These are phyloP conservation scores for Drosophila merina DNA, from an alignment of 2,888 invertebrate genomes.

Conservation along the genomic window DNA sequence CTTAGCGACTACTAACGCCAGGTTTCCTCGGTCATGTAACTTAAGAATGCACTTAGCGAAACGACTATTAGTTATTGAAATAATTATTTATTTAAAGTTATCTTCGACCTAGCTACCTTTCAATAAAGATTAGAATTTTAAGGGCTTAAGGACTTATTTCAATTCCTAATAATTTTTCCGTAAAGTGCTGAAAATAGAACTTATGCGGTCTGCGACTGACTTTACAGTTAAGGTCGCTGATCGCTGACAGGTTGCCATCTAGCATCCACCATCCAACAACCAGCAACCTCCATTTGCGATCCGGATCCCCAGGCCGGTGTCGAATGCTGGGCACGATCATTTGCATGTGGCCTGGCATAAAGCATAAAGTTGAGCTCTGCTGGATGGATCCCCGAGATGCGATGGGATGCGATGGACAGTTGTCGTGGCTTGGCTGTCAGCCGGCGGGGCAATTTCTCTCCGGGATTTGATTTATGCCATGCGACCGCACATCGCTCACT, in stretches of 20 bases:
- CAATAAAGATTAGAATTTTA: not conserved
- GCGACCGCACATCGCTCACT: constrained; percentile 73
- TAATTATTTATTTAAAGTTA: not conserved
- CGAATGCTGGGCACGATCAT: constrained; percentile 72
- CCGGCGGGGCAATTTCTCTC: constrained; percentile 42
- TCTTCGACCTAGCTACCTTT: too few relatives aligned
- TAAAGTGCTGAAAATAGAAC: constrained; percentile 36
- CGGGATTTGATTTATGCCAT: constrained; percentile 69
- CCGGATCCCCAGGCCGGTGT: constrained; percentile 52
- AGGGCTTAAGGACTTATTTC: too few relatives aligned
- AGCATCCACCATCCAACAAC: constrained; percentile 5
- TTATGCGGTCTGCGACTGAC: constrained; percentile 60
- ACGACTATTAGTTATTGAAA: not conserved
- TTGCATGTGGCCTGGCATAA: constrained; percentile 68
- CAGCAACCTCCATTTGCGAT: constrained; percentile 5
- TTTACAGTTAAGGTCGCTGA: constrained; percentile 81
- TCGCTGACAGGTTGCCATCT: constrained; percentile 75
- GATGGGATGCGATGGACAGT: constrained; percentile 63
- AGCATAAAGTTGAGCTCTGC: constrained; percentile 49
- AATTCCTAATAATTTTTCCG: not conserved
- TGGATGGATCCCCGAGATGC: constrained; percentile 35
- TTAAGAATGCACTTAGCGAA: constrained; percentile 54
- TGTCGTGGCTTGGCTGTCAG: constrained; percentile 57
- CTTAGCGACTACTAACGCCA: constrained; percentile 78
- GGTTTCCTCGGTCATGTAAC: constrained; percentile 67